Evolutionary conservation across 2,797 vertebrate species (phyloP).

Genomic region (Poecilia picta): DNA sequence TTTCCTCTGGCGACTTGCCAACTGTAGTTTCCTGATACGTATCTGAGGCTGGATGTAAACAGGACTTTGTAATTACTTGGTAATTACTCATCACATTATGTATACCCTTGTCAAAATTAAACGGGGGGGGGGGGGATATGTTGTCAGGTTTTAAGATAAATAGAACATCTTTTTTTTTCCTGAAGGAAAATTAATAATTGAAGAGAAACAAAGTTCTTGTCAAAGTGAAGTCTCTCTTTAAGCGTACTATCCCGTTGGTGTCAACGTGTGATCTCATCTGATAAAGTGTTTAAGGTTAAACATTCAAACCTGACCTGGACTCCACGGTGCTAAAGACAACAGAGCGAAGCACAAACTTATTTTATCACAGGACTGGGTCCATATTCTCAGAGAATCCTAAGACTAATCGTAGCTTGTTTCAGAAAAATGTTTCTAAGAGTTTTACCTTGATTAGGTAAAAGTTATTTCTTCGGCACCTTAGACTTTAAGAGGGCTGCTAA

Average conservation of each 20-base stretch:
- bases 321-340: background rate
- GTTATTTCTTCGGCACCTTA: too few relatives aligned
- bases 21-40: constrained; percentile 42
- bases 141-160: background rate
- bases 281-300: background rate
- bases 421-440: too few relatives aligned
- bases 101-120: constrained; percentile 28
- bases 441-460: too few relatives aligned
- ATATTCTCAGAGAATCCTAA: too few relatives aligned
- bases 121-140: background rate
- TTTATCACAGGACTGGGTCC: background rate
- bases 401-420: too few relatives aligned
- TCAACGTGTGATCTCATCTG: background rate
- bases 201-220: background rate
- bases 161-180: background rate
- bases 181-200: background rate
- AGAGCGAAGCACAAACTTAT: background rate
- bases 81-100: constrained; percentile 50
- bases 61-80: constrained; percentile 44
- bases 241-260: background rate
- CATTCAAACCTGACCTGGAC: background rate
- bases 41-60: constrained; percentile 55
- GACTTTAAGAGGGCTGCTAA: too few relatives aligned
- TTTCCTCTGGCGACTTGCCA: constrained; percentile 62
- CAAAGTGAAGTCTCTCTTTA: background rate